Percentiles rank a stretch among this genome's conserved stretches.
phyloP scores from a whole-genome alignment of 2,888 invertebrate species.

The Matsumyia berberina region DNA sequence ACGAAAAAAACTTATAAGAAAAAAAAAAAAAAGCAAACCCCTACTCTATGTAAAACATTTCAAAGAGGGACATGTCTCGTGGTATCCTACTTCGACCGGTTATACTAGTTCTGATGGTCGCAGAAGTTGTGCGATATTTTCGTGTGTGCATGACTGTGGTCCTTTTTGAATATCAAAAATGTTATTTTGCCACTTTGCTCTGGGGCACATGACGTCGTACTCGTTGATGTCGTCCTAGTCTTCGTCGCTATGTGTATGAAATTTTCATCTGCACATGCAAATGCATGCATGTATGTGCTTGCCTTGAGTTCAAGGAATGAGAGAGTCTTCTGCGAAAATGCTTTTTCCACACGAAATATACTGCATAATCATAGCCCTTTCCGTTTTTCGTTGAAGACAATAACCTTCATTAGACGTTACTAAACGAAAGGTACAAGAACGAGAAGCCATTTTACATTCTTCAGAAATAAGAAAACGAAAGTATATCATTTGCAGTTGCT shows the following conservation, averaged over 20 bases:
- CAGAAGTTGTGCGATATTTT: slow-evolving; percentile 55
- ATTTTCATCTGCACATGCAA: slow-evolving; percentile 39
- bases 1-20: slow-evolving; percentile 22
- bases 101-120: slow-evolving; percentile 27
- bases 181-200: slow-evolving; percentile 70
- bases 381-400: slow-evolving; percentile 63
- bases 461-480: slow-evolving; percentile 30
- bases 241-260: slow-evolving; percentile 3
- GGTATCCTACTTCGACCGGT: slow-evolving; percentile 44
- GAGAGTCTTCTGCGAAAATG: slow-evolving; percentile 45
- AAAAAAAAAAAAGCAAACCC: slow-evolving; percentile 21
- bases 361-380: slow-evolving; percentile 72
- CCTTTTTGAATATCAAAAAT: slow-evolving; percentile 71
- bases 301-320: slow-evolving; percentile 17
- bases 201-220: slow-evolving; percentile 59
- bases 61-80: slow-evolving; percentile 60
- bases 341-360: slow-evolving; percentile 58
- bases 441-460: slow-evolving; percentile 25
- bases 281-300: slow-evolving; percentile 21
- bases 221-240: slow-evolving; percentile 49
- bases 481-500: slow-evolving; percentile 44
- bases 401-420: slow-evolving; percentile 60
- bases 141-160: slow-evolving; percentile 48
- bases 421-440: slow-evolving; percentile 7
- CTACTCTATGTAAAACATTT: slow-evolving; percentile 62